These are phyloP conservation scores for Sterrhoptilus dennistouni DNA, from an alignment of 2,113 vertebrate genomes.

Conservation along the genomic window DNA sequence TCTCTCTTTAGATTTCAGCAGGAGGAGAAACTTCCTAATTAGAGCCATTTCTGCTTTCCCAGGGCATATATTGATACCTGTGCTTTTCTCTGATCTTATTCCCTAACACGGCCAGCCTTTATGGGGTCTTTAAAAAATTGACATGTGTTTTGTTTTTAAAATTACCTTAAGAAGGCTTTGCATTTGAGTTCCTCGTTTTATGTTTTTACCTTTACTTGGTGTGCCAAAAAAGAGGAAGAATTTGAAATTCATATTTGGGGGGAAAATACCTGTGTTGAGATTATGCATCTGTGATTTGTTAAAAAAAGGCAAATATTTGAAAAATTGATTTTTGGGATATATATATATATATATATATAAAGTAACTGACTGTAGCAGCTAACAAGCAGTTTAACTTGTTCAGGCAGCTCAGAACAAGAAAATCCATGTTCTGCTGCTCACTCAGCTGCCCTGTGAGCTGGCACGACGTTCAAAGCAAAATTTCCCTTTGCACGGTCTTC, in stretches of 20 bases:
- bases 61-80: neutral
- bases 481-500: neutral
- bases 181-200: neutral
- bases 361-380: neutral
- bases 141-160: neutral
- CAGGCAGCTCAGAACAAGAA: neutral
- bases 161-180: neutral
- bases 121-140: neutral
- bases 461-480: neutral
- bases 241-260: neutral
- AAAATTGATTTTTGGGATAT: neutral
- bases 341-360: neutral
- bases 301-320: neutral
- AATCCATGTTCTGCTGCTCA: neutral
- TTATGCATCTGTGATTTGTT: neutral
- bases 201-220: neutral
- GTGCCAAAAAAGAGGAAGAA: neutral
- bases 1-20: neutral
- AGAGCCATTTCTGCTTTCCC: neutral
- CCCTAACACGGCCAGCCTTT: neutral
- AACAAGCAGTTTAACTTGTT: neutral
- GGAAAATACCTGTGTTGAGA: neutral
- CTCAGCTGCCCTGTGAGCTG: neutral
- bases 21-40: constrained; percentile 10
- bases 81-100: neutral